Evolutionary conservation across 2,888 invertebrate species (phyloP), one percentile per base, ranked within the genome.

Genomic region (Myathropa florea): DNA sequence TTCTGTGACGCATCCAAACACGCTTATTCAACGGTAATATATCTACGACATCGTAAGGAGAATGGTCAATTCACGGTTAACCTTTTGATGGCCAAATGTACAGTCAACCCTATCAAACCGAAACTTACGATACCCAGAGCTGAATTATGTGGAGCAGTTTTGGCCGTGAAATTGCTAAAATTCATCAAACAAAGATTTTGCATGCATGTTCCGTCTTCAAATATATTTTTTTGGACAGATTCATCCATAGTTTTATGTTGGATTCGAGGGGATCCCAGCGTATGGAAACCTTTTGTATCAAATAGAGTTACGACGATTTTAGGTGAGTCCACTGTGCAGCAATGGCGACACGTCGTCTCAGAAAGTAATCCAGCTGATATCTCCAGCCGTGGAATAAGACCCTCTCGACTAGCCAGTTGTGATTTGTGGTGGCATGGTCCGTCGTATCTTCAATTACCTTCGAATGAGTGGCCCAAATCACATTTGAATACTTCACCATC

Each of bases 201-300:
- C 7, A 53, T 60, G 18, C 1, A 14, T 14, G 21, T 36, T n/a
- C 1, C 2, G 2, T 18, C 36, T 24, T 39, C 70, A n/a, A 33
- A 55, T n/a, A 77, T 46, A 6, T 77, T 68, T 14, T 39, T 68
- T 21, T 77, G 68, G 68, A 68, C 77, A 3, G 61, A 77, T 61
- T 63, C 77, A 3, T 61, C 61, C 12, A 68, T 77, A 14, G 73
- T 68, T 14, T 55, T 68, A 6, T 26, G 18, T 21, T 77, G 77
- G 77, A 68, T 68, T 33, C 67, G 14, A 21, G 67, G 26, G 12
- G 65, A 67, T 12, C 30, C 53, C 30, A 77, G 60, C 14, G 30
- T 53, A 33, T 77, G 77, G 33, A 77, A 77, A 21, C 68, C 67
- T 24, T 77, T 77, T 18, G 61, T 77, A 30, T 30, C 67, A 12